Conservation (phyloP, 1,140 invertebrate genomes). For the Lepidostoma basale region DNA sequence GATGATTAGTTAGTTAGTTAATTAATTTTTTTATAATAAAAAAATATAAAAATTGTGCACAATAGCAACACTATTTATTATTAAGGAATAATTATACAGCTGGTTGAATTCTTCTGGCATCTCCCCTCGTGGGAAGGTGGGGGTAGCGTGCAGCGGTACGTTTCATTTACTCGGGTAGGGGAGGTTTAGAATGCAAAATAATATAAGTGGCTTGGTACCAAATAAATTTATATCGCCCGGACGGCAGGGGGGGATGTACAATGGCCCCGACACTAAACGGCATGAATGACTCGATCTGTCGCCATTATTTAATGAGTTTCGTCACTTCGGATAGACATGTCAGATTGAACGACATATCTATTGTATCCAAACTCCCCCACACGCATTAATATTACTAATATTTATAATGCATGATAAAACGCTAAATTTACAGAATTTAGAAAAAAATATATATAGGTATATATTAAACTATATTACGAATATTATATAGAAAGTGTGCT, state of each 20-base stretch:
- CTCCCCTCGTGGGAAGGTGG: conserved; percentile 8
- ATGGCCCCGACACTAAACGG: conserved; percentile 17
- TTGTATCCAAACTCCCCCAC: conserved; percentile 1
- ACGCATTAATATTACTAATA: neutral
- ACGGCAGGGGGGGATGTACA: conserved; percentile 32
- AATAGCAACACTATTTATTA: no score
- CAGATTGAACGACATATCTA: conserved; percentile 14
- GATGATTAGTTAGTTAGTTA: no score
- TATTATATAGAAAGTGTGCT: no score
- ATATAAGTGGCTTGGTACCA: conserved; percentile 44
- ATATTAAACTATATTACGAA: no score
- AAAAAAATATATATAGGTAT: no score
- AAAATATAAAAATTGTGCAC: no score
- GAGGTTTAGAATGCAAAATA: conserved; percentile 40
- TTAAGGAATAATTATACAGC: no score
- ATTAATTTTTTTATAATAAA: no score
- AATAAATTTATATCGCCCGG: conserved; percentile 43
- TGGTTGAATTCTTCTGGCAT: neutral
- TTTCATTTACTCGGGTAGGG: conserved; percentile 30
- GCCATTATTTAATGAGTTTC: conserved; percentile 44
- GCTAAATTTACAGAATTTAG: no score
- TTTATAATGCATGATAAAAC: neutral
- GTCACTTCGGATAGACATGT: conserved; percentile 24
- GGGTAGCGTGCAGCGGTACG: conserved; percentile 35
- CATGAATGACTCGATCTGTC: conserved; percentile 37